Conservation (phyloP, 2,113 vertebrate species). For the Pelecanus crispus region DNA sequence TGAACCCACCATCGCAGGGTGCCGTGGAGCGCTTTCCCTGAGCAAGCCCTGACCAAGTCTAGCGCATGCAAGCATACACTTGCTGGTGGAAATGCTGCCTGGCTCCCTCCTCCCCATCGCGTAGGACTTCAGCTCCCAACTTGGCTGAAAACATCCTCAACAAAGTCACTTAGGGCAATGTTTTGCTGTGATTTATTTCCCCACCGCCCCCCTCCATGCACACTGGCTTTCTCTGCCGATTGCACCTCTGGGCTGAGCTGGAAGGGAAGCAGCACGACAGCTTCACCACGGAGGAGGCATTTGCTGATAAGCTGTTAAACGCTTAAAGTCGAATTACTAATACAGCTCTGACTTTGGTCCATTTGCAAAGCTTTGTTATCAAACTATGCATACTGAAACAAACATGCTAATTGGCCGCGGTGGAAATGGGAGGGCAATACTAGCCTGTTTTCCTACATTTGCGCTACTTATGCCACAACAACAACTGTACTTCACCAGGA, state of each 20-base stretch:
- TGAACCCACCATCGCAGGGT: no score
- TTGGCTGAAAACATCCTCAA: not conserved
- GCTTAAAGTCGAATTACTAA: not conserved
- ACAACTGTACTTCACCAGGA: not conserved
- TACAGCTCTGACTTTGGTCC: not conserved
- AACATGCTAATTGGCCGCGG: not conserved
- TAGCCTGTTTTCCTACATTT: not conserved
- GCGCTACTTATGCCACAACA: not conserved
- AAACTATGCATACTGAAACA: not conserved
- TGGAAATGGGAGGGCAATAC: not conserved
- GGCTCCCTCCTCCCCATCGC: not conserved
- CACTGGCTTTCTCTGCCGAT: rapidly evolving
- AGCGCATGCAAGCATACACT: not conserved
- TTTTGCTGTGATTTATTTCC: not conserved
- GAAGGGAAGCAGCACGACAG: not conserved
- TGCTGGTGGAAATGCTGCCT: not conserved
- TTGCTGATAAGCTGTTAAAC: not conserved
- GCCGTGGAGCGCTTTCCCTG: not conserved
- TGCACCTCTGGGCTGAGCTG: not conserved
- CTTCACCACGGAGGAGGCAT: not conserved
- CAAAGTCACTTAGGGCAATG: rapidly evolving
- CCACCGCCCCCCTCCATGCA: rapidly evolving
- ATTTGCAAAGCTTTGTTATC: not conserved
- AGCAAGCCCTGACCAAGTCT: not conserved
- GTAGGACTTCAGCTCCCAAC: not conserved